phyloP scores from a whole-genome alignment of 2,888 invertebrate species.

The Punctoribates punctum region DNA sequence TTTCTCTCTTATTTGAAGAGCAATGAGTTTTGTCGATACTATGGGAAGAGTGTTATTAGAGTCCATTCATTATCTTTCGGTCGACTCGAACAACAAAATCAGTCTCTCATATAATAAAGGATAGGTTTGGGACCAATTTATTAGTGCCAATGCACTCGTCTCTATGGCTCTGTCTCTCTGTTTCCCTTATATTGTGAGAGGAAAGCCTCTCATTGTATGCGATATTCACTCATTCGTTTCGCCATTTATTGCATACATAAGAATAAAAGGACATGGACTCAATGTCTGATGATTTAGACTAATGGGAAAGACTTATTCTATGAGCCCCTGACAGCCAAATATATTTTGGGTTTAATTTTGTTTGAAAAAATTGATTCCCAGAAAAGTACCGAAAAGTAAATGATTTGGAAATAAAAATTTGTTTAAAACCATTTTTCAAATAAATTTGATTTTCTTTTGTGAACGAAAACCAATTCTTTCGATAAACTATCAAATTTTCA shows the following conservation, averaged over 20 bases:
- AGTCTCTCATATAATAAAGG: background rate
- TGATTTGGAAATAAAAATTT: background rate
- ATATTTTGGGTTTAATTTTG: background rate
- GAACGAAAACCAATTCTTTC: too few relatives aligned
- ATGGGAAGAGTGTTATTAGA: background rate
- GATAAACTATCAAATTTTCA: too few relatives aligned
- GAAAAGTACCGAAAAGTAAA: background rate
- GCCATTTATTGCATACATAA: conserved; percentile 4
- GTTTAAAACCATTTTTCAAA: background rate
- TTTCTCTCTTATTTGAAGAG: too few relatives aligned
- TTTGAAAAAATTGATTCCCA: background rate
- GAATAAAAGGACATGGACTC: background rate
- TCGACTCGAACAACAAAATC: background rate
- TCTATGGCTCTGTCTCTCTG: background rate
- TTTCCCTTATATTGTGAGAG: background rate
- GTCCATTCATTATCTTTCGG: conserved; percentile 1
- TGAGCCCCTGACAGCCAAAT: background rate
- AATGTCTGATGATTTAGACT: background rate
- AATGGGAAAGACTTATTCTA: background rate
- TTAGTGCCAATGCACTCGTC: background rate
- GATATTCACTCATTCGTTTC: conserved; percentile 5
- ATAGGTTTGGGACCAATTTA: background rate
- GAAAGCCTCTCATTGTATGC: background rate
- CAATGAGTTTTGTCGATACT: background rate
- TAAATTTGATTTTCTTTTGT: background rate